A percentile compares a stretch with the other conserved stretches of the same genome.
Evolutionary conservation across 2,888 invertebrate species (phyloP).

Genomic region (Bombylius discolor): DNA sequence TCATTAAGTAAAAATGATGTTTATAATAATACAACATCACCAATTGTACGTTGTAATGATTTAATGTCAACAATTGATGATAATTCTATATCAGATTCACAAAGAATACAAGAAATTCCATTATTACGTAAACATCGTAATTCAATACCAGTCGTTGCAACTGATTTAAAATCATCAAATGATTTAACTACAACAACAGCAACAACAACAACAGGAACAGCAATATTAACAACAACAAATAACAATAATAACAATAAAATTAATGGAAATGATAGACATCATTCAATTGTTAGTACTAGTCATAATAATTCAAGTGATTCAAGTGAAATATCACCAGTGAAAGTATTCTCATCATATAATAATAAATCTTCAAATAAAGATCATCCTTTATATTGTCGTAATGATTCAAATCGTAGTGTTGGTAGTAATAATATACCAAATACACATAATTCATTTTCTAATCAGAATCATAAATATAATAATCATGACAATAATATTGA

Average conservation of each 20-base stretch:
- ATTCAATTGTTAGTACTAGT: not conserved
- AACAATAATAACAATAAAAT: not conserved
- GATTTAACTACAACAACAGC: too few species aligned
- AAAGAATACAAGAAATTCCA: not conserved
- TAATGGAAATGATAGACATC: not conserved
- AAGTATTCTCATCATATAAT: not conserved
- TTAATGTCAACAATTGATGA: slow-evolving; percentile 2
- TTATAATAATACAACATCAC: slow-evolving; percentile 14
- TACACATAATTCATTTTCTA: not conserved
- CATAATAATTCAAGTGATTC: not conserved
- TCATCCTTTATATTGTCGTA: not conserved
- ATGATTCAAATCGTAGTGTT: not conserved
- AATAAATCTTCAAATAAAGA: not conserved
- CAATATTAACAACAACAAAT: too few species aligned
- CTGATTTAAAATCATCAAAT: not conserved
- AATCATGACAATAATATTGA: not conserved
- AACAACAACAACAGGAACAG: too few species aligned
- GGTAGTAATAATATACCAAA: not conserved
- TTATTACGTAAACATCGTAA: not conserved
- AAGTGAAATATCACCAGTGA: not conserved
- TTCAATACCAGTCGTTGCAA: not conserved
- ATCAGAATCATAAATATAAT: not conserved
- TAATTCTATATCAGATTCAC: not conserved
- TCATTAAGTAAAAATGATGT: slow-evolving; percentile 27
- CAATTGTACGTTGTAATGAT: not conserved